Percentiles rank a stretch among this genome's conserved stretches.
phyloP scores from a whole-genome alignment of 2,888 invertebrate species.

The Exephanes ischioxanthus region DNA sequence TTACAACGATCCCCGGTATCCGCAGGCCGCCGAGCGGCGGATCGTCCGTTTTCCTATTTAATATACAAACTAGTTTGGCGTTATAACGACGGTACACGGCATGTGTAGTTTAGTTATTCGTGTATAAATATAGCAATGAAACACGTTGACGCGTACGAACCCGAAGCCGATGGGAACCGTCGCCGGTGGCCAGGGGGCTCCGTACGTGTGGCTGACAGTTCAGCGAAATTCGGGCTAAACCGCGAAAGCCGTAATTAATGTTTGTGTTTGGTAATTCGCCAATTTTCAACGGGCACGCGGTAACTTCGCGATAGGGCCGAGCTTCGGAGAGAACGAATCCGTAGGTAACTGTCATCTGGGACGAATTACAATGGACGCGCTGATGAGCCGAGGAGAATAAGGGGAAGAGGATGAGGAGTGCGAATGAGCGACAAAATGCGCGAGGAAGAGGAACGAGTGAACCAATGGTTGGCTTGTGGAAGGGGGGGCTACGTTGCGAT shows the following conservation, averaged over 20 bases:
- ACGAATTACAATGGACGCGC: conserved; percentile 54
- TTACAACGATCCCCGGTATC: conserved; percentile 10
- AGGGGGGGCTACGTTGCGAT: neutral
- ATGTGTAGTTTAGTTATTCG: conserved; percentile 19
- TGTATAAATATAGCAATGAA: conserved; percentile 49
- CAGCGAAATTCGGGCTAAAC: conserved; percentile 60
- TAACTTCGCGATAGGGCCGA: conserved; percentile 50
- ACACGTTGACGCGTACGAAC: conserved; percentile 10
- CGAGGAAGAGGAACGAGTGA: neutral
- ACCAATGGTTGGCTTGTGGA: neutral
- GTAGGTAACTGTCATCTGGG: conserved; percentile 51
- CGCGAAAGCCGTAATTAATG: conserved; percentile 65
- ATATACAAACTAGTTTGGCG: conserved; percentile 49
- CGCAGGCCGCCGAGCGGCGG: conserved; percentile 9
- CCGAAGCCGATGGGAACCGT: conserved; percentile 27
- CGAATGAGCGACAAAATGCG: conserved; percentile 5
- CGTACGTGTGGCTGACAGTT: conserved; percentile 62
- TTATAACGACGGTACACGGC: conserved; percentile 36
- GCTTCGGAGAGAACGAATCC: conserved; percentile 31
- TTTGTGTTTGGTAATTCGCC: conserved; percentile 65
- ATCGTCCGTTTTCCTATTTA: conserved; percentile 40
- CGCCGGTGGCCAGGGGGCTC: conserved; percentile 30
- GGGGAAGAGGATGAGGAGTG: conserved; percentile 17
- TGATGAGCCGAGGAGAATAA: conserved; percentile 53
- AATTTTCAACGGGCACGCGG: conserved; percentile 59